A percentile compares a stretch with the other conserved stretches of the same genome.
These are phyloP conservation scores for Cepaea hortensis DNA, from an alignment of 2,888 invertebrate genomes.

Conservation along the genomic window DNA sequence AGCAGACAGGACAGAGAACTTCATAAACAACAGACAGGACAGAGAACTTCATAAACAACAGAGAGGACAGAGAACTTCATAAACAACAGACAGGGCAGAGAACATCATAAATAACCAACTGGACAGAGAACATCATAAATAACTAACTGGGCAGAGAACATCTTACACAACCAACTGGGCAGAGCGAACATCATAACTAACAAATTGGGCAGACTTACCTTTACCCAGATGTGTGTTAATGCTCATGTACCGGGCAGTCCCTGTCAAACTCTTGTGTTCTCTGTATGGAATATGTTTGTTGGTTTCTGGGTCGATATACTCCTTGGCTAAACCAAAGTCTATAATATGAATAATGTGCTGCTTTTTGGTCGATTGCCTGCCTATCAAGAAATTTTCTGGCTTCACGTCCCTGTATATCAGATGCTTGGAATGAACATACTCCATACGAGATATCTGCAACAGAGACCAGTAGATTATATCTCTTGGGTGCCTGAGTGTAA, in stretches of 20 bases:
- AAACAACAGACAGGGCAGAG: no score
- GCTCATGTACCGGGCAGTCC: constrained; percentile 99
- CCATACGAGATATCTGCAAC: constrained; percentile 95
- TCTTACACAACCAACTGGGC: no score
- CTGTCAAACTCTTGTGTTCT: constrained; percentile 99
- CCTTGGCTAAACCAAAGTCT: constrained; percentile 99
- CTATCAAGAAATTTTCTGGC: constrained; percentile 99
- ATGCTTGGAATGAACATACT: constrained; percentile 99
- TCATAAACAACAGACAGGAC: no score
- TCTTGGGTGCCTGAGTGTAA: background rate
- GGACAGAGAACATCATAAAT: no score
- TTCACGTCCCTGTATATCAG: constrained; percentile 99
- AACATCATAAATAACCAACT: no score
- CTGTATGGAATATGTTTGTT: constrained; percentile 98
- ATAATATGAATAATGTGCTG: constrained; percentile 99
- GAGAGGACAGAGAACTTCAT: no score
- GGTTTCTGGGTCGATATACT: constrained; percentile 99
- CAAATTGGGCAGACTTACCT: constrained; percentile 79
- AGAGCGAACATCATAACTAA: background rate
- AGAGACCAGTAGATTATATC: constrained; percentile 37
- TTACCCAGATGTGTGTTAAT: constrained; percentile 99
- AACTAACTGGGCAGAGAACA: no score
- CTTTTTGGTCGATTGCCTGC: constrained; percentile 95
- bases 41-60: no score
- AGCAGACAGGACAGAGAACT: no score